phyloP scores from a whole-genome alignment of 2,797 vertebrate genomes.

The Macropus fuliginosus region DNA sequence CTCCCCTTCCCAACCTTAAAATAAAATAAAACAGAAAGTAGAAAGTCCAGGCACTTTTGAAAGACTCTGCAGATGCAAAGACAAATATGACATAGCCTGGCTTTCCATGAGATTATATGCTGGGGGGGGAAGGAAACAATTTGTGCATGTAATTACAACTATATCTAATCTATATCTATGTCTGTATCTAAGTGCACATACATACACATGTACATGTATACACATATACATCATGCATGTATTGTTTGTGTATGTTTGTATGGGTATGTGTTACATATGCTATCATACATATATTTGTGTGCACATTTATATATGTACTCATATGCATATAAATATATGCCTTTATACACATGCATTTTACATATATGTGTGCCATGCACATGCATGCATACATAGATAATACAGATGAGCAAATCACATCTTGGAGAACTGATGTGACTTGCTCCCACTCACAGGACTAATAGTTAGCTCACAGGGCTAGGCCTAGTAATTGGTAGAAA shows the following conservation, averaged over 20 bases:
- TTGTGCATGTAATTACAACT: not conserved
- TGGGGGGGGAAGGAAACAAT: not conserved
- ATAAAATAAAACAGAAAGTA: not conserved
- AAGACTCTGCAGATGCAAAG: not conserved
- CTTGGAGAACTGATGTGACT: not conserved
- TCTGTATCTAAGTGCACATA: not conserved
- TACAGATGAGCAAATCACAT: not conserved
- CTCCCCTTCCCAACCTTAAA: not conserved
- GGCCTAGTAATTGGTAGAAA: not conserved
- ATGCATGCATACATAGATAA: not conserved
- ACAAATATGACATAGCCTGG: not conserved
- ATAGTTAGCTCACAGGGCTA: not conserved
- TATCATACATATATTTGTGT: too few relatives aligned
- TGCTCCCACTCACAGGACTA: not conserved
- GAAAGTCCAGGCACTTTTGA: not conserved
- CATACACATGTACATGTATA: too few relatives aligned
- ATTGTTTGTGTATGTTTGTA: not conserved
- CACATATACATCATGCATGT: not conserved
- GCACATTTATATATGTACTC: not conserved
- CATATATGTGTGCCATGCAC: rapidly evolving
- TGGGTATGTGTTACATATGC: too few relatives aligned
- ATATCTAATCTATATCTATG: too few relatives aligned
- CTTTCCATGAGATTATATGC: not conserved
- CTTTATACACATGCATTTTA: not conserved
- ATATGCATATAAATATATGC: too few relatives aligned